Conservation (phyloP, 2,113 vertebrate species). For the Myxocyprinus asiaticus region DNA sequence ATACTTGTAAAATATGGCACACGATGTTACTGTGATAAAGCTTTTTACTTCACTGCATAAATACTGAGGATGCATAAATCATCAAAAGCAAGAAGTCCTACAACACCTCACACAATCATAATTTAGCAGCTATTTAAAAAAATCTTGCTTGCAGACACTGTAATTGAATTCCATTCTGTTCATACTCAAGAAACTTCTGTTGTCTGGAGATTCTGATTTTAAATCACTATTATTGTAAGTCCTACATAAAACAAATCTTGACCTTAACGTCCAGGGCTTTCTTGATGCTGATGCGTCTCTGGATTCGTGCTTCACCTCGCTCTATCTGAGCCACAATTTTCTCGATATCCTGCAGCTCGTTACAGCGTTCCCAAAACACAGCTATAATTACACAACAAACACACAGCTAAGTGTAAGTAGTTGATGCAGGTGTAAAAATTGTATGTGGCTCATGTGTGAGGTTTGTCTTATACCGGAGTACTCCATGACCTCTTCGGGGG, state of each 20-base stretch:
- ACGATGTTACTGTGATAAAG: background rate
- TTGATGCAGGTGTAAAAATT: too few species aligned
- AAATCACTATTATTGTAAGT: too few species aligned
- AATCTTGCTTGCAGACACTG: conserved; percentile 5
- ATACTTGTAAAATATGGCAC: too few species aligned
- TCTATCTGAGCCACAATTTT: conserved; percentile 91
- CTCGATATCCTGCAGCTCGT: conserved; percentile 89
- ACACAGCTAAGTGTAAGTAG: conserved; percentile 4
- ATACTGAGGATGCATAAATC: conserved; percentile 13
- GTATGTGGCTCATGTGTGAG: background rate
- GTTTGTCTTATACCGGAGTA: conserved; percentile 80
- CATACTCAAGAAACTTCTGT: background rate
- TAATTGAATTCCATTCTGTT: background rate
- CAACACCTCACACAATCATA: conserved; percentile 9
- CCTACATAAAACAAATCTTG: background rate
- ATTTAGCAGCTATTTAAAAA: conserved; percentile 20
- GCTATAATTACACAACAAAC: conserved; percentile 65
- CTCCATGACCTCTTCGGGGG: conserved; percentile 87
- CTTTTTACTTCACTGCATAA: background rate
- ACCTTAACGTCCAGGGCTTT: conserved; percentile 89
- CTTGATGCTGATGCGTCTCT: conserved; percentile 89
- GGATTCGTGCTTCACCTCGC: conserved; percentile 87
- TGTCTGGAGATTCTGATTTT: background rate
- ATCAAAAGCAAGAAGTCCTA: conserved; percentile 4
- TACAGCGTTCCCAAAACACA: conserved; percentile 90